phyloP scores from a whole-genome alignment of 2,888 invertebrate species.

The Cryptocheilus praepositus region DNA sequence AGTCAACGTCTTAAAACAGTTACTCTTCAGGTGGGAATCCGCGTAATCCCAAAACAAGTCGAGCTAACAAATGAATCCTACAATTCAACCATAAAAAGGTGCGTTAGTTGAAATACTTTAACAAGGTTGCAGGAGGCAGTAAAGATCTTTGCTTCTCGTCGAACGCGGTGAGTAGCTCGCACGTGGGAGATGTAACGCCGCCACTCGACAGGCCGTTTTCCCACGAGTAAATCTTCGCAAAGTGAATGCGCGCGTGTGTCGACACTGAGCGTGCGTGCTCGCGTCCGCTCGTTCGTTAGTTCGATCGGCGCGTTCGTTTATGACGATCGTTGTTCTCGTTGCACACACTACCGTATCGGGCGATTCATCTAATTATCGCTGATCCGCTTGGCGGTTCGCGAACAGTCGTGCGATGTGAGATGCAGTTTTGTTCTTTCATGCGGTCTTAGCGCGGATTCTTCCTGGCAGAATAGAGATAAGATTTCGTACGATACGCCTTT shows the following conservation, averaged over 20 bases:
- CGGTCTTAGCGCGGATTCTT: no score
- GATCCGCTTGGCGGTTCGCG: background rate
- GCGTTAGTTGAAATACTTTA: no score
- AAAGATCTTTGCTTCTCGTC: background rate
- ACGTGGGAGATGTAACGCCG: no score
- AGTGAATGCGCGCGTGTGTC: background rate
- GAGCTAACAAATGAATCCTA: no score
- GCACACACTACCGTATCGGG: conserved; percentile 35
- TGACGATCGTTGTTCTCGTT: conserved; percentile 30
- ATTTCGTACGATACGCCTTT: no score
- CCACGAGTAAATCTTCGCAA: background rate
- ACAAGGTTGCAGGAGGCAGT: no score
- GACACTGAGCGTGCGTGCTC: conserved; percentile 8
- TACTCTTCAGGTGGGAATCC: no score
- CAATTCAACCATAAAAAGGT: no score
- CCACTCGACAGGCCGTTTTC: background rate
- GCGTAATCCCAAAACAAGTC: no score
- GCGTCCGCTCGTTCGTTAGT: background rate
- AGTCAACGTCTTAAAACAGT: no score
- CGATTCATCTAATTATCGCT: conserved; percentile 15
- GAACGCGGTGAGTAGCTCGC: background rate
- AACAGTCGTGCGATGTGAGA: background rate
- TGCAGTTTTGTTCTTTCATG: no score
- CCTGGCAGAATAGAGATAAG: no score
- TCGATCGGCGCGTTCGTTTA: conserved; percentile 20